phyloP scores from a whole-genome alignment of 2,888 invertebrate genomes.

The Pseudeuparius sepicola region DNA sequence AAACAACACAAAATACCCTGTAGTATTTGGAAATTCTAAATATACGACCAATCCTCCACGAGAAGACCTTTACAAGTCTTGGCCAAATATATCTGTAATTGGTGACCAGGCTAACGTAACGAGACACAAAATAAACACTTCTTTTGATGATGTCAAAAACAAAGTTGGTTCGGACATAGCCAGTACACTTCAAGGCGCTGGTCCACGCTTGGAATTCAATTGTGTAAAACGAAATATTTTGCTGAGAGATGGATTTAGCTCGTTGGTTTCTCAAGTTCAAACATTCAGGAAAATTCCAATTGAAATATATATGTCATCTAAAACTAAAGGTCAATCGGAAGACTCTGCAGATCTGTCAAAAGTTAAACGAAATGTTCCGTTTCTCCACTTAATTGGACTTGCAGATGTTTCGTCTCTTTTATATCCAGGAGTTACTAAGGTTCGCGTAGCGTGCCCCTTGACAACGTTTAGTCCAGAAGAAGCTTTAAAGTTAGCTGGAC shows the following conservation, averaged over 20 bases:
- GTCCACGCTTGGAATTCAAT: slow-evolving; percentile 33
- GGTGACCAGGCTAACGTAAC: slow-evolving; percentile 27
- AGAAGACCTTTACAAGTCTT: slow-evolving; percentile 25
- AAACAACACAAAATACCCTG: slow-evolving; percentile 22
- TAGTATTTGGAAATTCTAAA: slow-evolving; percentile 28
- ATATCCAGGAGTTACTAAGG: slow-evolving; percentile 35
- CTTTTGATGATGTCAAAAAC: slow-evolving; percentile 27
- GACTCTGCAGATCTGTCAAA: too few species aligned
- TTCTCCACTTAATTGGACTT: slow-evolving; percentile 35
- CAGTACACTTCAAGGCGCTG: slow-evolving; percentile 21
- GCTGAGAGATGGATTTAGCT: slow-evolving; percentile 22
- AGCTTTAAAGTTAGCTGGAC: slow-evolving; percentile 29
- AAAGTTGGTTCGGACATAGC: slow-evolving; percentile 24
- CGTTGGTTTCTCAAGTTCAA: slow-evolving; percentile 27
- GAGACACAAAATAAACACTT: slow-evolving; percentile 23
- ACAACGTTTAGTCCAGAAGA: slow-evolving; percentile 32
- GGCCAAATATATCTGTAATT: slow-evolving; percentile 25
- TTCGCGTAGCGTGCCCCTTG: slow-evolving; percentile 31
- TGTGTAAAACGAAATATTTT: slow-evolving; percentile 31
- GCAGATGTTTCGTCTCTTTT: slow-evolving; percentile 33
- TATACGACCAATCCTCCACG: slow-evolving; percentile 16
- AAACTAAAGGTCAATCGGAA: slow-evolving; percentile 15
- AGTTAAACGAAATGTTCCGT: slow-evolving; percentile 22
- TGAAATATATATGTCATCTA: slow-evolving; percentile 30
- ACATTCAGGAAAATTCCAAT: slow-evolving; percentile 29